Evolutionary conservation across 2,888 invertebrate species (phyloP).

Genomic region (Eugnorisma glareosa): DNA sequence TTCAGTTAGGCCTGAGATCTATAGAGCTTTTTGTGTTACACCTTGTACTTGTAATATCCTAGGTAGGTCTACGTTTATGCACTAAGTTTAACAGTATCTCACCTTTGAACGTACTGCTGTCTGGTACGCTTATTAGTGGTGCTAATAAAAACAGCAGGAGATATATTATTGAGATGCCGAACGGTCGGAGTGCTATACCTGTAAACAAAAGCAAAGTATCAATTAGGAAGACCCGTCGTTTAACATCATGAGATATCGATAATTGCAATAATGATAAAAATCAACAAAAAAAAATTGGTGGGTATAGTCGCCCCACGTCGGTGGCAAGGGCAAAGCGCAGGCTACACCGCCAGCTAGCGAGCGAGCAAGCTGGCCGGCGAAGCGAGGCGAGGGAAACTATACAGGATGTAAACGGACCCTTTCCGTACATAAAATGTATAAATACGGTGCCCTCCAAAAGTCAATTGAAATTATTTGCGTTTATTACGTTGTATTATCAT

Average conservation of each 20-base stretch:
- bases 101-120: constrained; percentile 92
- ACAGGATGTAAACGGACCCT: too few relatives aligned
- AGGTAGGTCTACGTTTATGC: background rate
- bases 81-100: constrained; percentile 62
- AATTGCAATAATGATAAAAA: background rate
- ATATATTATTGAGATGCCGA: constrained; percentile 95
- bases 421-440: too few relatives aligned
- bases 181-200: constrained; percentile 96
- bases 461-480: background rate
- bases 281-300: background rate
- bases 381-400: too few relatives aligned
- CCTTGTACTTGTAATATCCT: background rate
- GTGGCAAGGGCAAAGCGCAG: background rate
- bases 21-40: background rate
- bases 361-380: too few relatives aligned
- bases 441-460: too few relatives aligned
- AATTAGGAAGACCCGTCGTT: background rate
- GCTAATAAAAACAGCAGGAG: constrained; percentile 94
- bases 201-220: constrained; percentile 76
- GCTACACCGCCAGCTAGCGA: too few relatives aligned
- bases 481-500: background rate
- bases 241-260: background rate
- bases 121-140: constrained; percentile 94
- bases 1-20: background rate
- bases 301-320: background rate